These are phyloP conservation scores for Aleiodes testaceus DNA, from an alignment of 2,888 invertebrate species.

Conservation along the genomic window DNA sequence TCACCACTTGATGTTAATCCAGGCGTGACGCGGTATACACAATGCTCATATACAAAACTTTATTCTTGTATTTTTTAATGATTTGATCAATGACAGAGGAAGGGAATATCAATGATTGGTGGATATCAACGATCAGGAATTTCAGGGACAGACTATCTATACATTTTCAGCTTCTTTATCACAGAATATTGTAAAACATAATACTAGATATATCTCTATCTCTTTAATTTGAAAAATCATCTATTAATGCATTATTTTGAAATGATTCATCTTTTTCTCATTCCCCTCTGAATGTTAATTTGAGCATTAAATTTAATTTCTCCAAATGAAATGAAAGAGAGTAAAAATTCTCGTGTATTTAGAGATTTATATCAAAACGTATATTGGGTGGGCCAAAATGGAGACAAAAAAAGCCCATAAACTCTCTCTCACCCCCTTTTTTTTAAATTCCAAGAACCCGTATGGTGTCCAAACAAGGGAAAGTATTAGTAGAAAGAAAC, in stretches of 20 bases:
- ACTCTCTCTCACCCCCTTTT: not conserved
- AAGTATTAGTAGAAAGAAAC: conserved; percentile 61
- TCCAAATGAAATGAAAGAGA: conserved; percentile 9
- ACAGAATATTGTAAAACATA: not conserved
- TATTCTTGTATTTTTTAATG: conserved; percentile 40
- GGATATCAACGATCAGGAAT: conserved; percentile 31
- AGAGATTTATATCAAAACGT: conserved; percentile 11
- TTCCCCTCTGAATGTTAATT: not conserved
- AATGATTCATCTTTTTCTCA: not conserved
- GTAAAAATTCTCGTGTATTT: conserved; percentile 8
- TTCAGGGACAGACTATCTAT: conserved; percentile 13
- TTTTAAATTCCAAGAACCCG: conserved; percentile 57
- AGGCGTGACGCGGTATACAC: conserved; percentile 46
- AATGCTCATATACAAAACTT: conserved; percentile 40
- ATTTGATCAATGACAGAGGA: conserved; percentile 35
- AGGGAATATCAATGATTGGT: conserved; percentile 39
- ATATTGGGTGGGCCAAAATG: not conserved
- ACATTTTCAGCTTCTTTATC: not conserved
- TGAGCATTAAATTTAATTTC: conserved; percentile 21
- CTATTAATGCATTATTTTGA: not conserved
- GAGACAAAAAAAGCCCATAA: not conserved
- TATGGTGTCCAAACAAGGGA: conserved; percentile 63
- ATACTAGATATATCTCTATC: too few species aligned
- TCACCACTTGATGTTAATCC: conserved; percentile 55
- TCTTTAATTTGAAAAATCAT: too few species aligned